Percentiles rank a stretch among this genome's conserved stretches.
Conservation (phyloP, 2,888 invertebrate genomes). For the Volucella inflata region DNA sequence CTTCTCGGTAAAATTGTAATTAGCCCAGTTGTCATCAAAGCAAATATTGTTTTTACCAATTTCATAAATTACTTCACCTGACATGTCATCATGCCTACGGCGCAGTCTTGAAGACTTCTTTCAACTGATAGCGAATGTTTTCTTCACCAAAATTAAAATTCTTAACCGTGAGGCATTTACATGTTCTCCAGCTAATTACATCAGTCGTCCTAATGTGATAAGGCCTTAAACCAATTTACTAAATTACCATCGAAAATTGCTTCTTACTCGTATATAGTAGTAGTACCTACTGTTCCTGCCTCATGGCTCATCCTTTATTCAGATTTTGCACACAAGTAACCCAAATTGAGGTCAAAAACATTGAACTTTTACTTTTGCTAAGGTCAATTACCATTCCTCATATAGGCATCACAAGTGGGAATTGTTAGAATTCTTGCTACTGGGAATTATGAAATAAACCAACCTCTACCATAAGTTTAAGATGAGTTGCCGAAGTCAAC, state of each 20-base stretch:
- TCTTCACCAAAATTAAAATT: neutral
- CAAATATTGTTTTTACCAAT: too few species aligned
- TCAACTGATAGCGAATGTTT: neutral
- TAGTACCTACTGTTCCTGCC: neutral
- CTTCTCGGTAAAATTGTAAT: too few species aligned
- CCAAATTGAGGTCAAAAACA: neutral
- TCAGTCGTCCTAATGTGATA: slow-evolving; percentile 1
- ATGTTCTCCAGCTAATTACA: neutral
- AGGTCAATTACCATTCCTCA: slow-evolving; percentile 6
- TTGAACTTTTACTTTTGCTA: too few species aligned
- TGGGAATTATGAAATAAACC: too few species aligned
- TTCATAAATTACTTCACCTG: too few species aligned
- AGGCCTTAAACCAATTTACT: neutral
- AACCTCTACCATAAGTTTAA: neutral
- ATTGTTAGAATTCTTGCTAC: neutral
- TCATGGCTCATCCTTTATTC: neutral
- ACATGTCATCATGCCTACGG: too few species aligned
- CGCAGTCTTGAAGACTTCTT: neutral
- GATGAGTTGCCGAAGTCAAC: neutral
- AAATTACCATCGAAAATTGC: neutral
- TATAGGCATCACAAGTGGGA: neutral
- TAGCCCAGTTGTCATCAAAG: too few species aligned
- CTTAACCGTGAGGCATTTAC: neutral
- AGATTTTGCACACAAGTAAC: neutral
- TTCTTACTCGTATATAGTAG: neutral